phyloP scores from a whole-genome alignment of 2,113 vertebrate genomes.

The Gobiocypris rarus region DNA sequence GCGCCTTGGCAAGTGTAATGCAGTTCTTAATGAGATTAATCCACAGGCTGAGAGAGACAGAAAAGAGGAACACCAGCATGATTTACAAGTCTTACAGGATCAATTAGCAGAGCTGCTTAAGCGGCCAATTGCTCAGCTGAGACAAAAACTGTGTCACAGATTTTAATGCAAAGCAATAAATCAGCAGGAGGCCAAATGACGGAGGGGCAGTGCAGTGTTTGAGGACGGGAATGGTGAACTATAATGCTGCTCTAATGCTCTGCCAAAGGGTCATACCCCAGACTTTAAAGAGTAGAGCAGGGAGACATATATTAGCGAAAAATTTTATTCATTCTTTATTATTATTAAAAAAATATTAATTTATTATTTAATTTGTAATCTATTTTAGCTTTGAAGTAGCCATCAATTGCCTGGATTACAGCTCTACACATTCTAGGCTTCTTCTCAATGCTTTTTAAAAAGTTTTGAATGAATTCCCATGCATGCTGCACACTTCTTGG shows the following conservation, averaged over 20 bases:
- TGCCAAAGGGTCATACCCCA: constrained; percentile 5
- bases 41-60: constrained; percentile 45
- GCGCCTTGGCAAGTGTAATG: constrained; percentile 44
- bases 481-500: background rate
- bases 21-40: constrained; percentile 54
- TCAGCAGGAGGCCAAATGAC: constrained; percentile 37
- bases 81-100: constrained; percentile 59
- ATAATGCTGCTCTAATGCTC: background rate
- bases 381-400: background rate
- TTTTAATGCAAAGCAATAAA: constrained; percentile 50
- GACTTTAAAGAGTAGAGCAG: background rate
- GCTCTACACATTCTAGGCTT: background rate
- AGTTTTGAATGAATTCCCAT: background rate
- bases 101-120: constrained; percentile 54
- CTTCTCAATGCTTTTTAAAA: background rate
- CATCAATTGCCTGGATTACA: background rate
- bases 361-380: background rate
- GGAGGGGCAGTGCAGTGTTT: constrained; percentile 19
- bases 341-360: background rate
- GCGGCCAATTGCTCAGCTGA: constrained; percentile 52
- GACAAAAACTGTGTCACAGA: constrained; percentile 48
- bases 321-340: background rate
- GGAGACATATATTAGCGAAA: background rate
- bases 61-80: constrained; percentile 50
- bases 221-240: constrained; percentile 21